phyloP scores from a whole-genome alignment of 1,140 invertebrate genomes.

The Nymphalis io region DNA sequence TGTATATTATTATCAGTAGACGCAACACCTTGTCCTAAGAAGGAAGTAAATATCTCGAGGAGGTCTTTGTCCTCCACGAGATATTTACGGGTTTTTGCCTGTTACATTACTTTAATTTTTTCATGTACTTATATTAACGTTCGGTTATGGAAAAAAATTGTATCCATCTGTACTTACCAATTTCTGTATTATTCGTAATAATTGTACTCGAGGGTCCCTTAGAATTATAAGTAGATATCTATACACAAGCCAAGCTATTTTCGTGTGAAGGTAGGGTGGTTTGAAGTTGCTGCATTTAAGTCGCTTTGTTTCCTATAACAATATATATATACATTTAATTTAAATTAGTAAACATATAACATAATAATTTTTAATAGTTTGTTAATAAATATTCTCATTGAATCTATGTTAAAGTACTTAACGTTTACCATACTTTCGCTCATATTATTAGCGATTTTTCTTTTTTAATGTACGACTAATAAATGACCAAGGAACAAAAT shows the following conservation, averaged over 20 bases:
- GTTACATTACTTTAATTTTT: no score
- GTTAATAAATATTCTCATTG: background rate
- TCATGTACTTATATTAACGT: no score
- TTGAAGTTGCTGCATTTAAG: constrained; percentile 67
- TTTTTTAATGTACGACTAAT: no score
- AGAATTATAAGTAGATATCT: constrained; percentile 85
- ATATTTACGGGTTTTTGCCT: no score
- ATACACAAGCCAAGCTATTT: constrained; percentile 86
- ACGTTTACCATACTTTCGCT: no score
- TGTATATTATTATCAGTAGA: no score
- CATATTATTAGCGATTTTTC: no score
- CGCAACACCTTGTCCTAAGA: no score
- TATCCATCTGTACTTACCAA: constrained; percentile 81
- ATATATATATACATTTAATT: constrained; percentile 11
- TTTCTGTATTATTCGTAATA: constrained; percentile 87
- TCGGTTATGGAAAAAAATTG: no score
- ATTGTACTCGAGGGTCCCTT: constrained; percentile 87
- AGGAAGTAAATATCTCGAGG: no score
- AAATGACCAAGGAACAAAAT: no score
- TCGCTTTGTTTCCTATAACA: constrained; percentile 55
- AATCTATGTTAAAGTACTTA: background rate
- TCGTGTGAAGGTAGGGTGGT: constrained; percentile 82
- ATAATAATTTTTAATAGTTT: background rate
- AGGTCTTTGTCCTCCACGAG: no score
- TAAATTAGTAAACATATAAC: constrained; percentile 1